Conservation (phyloP, 2,797 vertebrate species). For the Hippopotamyrus pictus region DNA sequence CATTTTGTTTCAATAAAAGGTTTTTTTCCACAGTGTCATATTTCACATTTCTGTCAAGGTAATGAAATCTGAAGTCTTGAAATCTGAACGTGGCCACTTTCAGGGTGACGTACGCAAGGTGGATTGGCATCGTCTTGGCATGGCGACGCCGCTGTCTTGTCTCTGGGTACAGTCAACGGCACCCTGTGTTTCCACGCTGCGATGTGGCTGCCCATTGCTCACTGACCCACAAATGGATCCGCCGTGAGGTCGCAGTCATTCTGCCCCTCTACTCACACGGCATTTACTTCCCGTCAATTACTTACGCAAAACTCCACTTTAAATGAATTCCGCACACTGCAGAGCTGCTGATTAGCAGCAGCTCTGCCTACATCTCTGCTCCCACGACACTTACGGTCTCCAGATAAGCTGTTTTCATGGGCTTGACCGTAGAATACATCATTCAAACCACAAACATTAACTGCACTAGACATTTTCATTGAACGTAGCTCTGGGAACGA, state of each 20-base stretch:
- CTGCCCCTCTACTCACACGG: neutral
- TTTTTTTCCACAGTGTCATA: constrained; percentile 51
- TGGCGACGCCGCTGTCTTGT: constrained; percentile 38
- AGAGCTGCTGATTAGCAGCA: neutral
- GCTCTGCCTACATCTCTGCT: neutral
- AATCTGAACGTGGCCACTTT: constrained; percentile 43
- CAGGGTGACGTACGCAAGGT: constrained; percentile 46
- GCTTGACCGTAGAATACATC: constrained; percentile 16
- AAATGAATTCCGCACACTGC: neutral
- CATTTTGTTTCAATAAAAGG: constrained; percentile 53
- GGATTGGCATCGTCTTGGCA: constrained; percentile 40
- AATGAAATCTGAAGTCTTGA: constrained; percentile 48
- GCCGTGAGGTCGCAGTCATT: neutral
- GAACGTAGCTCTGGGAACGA: constrained; percentile 5
- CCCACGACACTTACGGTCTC: neutral
- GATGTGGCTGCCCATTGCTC: constrained; percentile 49
- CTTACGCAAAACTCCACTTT: neutral
- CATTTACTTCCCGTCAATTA: neutral
- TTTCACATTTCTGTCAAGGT: constrained; percentile 55
- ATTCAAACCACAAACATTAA: constrained; percentile 15
- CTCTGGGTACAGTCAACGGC: constrained; percentile 27
- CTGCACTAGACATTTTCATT: constrained; percentile 8
- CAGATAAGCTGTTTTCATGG: constrained; percentile 12
- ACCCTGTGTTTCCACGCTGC: constrained; percentile 43
- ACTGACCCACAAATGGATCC: neutral